Evolutionary conservation across 2,797 vertebrate genomes (phyloP).

Genomic region (Danio jaintianensis): DNA sequence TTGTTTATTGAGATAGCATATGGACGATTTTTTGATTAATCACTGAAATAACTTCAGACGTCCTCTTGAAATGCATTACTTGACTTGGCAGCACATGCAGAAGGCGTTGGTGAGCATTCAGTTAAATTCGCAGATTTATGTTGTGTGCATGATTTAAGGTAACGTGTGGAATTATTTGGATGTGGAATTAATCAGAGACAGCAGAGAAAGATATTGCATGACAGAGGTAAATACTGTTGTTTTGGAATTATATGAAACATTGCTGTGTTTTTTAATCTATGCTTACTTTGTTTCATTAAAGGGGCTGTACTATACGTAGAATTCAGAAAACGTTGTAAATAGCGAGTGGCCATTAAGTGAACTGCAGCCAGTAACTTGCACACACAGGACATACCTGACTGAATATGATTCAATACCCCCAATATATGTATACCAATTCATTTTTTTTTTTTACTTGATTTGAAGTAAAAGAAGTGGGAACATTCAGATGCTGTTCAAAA

Average conservation of each 20-base stretch:
- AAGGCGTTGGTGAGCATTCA: conserved; percentile 10
- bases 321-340: too few relatives aligned
- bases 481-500: too few relatives aligned
- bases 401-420: too few relatives aligned
- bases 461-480: too few relatives aligned
- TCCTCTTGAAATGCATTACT: conserved; percentile 17
- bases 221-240: neutral
- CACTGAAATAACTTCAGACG: conserved; percentile 41
- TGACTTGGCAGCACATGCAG: conserved; percentile 16
- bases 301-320: too few relatives aligned
- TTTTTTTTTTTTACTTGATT: too few relatives aligned
- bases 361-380: too few relatives aligned
- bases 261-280: neutral
- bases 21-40: conserved; percentile 35
- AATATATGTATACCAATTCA: too few relatives aligned
- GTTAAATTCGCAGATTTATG: neutral
- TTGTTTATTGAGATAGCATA: conserved; percentile 27
- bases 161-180: neutral
- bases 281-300: too few relatives aligned
- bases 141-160: conserved; percentile 13
- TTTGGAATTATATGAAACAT: neutral
- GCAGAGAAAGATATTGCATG: neutral
- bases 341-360: too few relatives aligned
- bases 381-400: too few relatives aligned
- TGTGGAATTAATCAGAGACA: neutral